Conservation (phyloP, 2,888 invertebrate genomes). For the Hirtodrosophila cameraria region DNA sequence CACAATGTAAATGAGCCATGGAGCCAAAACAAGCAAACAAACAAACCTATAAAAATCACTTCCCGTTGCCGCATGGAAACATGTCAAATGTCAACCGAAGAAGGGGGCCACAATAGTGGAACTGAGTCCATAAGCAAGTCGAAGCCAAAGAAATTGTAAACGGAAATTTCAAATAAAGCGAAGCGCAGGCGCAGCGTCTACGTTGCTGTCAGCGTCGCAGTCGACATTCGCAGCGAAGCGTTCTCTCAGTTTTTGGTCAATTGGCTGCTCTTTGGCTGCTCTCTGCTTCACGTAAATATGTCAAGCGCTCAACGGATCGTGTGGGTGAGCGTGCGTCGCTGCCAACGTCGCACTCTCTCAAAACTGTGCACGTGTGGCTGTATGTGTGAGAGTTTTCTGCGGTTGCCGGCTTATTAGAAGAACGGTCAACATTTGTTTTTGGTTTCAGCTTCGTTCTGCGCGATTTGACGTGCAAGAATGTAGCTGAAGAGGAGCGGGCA, state of each 20-base stretch:
- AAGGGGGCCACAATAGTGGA: slow-evolving; percentile 6
- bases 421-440: slow-evolving; percentile 78
- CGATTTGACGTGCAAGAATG: slow-evolving; percentile 73
- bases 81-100: slow-evolving; percentile 69
- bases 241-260: slow-evolving; percentile 47
- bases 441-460: slow-evolving; percentile 58
- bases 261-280: slow-evolving; percentile 45
- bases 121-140: slow-evolving; percentile 25
- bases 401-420: slow-evolving; percentile 64
- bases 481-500: slow-evolving; percentile 56
- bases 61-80: slow-evolving; percentile 56
- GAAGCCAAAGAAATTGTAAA: slow-evolving; percentile 63
- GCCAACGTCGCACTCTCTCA: slow-evolving; percentile 14
- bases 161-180: slow-evolving; percentile 74
- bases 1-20: slow-evolving; percentile 49
- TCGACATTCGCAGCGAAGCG: slow-evolving; percentile 15
- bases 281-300: slow-evolving; percentile 69
- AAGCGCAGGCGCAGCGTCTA: slow-evolving; percentile 44
- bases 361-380: slow-evolving; percentile 17
- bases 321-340: slow-evolving; percentile 63
- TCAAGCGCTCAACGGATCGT: slow-evolving; percentile 49
- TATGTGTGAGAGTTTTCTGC: slow-evolving; percentile 18
- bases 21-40: slow-evolving; percentile 59
- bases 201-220: slow-evolving; percentile 9
- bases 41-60: slow-evolving; percentile 72